These are phyloP conservation scores for Uloborus diversus DNA, from an alignment of 1,140 invertebrate genomes.

Conservation along the genomic window DNA sequence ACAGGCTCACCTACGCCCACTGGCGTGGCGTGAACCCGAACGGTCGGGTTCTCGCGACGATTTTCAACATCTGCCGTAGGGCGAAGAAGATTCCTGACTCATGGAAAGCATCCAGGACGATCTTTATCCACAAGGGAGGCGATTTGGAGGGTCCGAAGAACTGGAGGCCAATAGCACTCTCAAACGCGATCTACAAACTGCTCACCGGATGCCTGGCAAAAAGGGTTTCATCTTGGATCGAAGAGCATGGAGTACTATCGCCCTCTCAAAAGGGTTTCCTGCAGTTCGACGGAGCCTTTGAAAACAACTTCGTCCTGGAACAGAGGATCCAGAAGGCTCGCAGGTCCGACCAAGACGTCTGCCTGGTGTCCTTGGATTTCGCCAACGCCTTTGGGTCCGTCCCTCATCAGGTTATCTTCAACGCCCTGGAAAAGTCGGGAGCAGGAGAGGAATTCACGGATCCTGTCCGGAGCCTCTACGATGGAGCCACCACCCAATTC, in stretches of 20 bases:
- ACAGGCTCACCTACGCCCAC: not conserved
- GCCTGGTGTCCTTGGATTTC: not conserved
- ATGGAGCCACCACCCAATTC: not conserved
- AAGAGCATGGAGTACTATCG: not conserved
- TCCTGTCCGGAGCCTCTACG: conserved; percentile 61
- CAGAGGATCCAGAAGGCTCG: conserved; percentile 58
- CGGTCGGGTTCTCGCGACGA: not conserved
- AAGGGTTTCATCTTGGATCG: conserved; percentile 61
- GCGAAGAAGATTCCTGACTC: not conserved
- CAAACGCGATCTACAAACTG: not conserved
- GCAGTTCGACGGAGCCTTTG: conserved; percentile 63
- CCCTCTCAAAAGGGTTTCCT: conserved; percentile 56
- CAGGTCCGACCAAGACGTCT: too few relatives aligned
- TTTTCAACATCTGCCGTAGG: not conserved
- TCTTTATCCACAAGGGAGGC: not conserved
- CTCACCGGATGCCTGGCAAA: conserved; percentile 54
- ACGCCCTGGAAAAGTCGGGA: not conserved
- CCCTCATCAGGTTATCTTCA: not conserved
- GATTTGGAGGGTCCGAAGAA: not conserved
- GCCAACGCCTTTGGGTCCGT: not conserved
- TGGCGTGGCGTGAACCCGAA: not conserved
- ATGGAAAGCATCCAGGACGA: not conserved
- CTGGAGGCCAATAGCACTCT: conserved; percentile 13
- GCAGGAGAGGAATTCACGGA: conserved; percentile 62
- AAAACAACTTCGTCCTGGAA: conserved; percentile 64